Evolutionary conservation across 2,888 invertebrate species (phyloP), one percentile per base, ranked within the genome.

Genomic region (Apoda limacodes): DNA sequence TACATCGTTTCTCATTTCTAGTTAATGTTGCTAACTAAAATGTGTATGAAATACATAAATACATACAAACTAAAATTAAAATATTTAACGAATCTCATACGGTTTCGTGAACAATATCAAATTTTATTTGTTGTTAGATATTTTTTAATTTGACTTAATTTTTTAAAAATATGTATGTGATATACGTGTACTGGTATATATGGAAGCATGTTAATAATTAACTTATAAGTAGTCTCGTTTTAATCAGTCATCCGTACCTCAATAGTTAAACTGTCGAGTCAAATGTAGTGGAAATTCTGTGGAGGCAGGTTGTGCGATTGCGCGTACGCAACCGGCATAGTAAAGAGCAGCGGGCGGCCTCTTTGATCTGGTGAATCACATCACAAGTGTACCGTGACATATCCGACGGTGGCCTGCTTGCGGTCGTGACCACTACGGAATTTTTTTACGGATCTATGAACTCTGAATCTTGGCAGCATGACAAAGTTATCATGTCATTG

Each of bases 311-410:
- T 50, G 47, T 40, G 45, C 42, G 45, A 46, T 44, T 49, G 55
- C 56, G 52, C 52, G 49, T 52, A 58, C 57, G 60, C 55, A 43
- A 55, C 48, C 58, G 58, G 62, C 60, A 53, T 57, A 48, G 60
- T 50, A 55, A 55, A 56, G 60, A 44, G 59, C 42, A 5, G 17
- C 17, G 17, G 17, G 34, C 69, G 69, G 66, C 51, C 28, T 48
- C 50, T 71, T 71, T 71, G 65, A 71, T 65, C 60, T 50, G 40
- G 40, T 47, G 55, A 43, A 58, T 59, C 48, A 54, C 61, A n/a
- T n/a, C 56, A 54, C 61, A 60, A 61, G 59, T 64, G 62, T 61
- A 61, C 52, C 71, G 69, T 72, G 72, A 66, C 70, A 69, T 70
- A 71, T 61, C 59, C 58, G 56, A 51, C 51, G 48, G 49, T 32